Evolutionary conservation across 2,888 invertebrate species (phyloP).

Genomic region (Lepidocyrtinus sp.): DNA sequence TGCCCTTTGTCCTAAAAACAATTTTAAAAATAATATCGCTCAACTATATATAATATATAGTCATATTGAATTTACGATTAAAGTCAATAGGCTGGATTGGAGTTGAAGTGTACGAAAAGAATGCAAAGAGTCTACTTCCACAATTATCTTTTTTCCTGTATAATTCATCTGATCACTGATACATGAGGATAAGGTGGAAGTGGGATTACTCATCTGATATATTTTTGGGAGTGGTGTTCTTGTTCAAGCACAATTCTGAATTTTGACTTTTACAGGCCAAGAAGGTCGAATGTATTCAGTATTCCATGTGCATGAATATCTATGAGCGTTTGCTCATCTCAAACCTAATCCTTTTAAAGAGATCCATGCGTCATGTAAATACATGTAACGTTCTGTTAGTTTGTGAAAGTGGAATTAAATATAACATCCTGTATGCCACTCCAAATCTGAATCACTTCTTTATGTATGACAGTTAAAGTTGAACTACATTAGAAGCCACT

Average conservation of each 20-base stretch:
- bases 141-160: not conserved
- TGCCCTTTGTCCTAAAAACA: not conserved
- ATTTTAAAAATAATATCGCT: too few relatives aligned
- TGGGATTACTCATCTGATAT: not conserved
- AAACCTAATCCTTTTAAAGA: not conserved
- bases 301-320: not conserved
- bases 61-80: too few relatives aligned
- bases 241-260: conserved; percentile 12
- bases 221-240: conserved; percentile 43
- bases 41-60: too few relatives aligned
- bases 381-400: conserved; percentile 4
- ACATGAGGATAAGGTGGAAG: conserved; percentile 30
- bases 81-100: too few relatives aligned
- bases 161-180: conserved; percentile 16
- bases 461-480: not conserved
- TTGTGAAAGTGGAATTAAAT: not conserved
- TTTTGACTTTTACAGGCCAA: conserved; percentile 27
- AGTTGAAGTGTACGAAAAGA: too few relatives aligned
- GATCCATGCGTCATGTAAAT: not conserved
- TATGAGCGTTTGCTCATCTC: not conserved
- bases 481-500: not conserved
- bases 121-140: not conserved
- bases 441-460: not conserved
- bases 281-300: conserved; percentile 35
- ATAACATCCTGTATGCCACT: not conserved